Percentiles rank a stretch among this genome's conserved stretches.
phyloP scores from a whole-genome alignment of 1,140 invertebrate genomes.

The Ostrea denselamellosa region DNA sequence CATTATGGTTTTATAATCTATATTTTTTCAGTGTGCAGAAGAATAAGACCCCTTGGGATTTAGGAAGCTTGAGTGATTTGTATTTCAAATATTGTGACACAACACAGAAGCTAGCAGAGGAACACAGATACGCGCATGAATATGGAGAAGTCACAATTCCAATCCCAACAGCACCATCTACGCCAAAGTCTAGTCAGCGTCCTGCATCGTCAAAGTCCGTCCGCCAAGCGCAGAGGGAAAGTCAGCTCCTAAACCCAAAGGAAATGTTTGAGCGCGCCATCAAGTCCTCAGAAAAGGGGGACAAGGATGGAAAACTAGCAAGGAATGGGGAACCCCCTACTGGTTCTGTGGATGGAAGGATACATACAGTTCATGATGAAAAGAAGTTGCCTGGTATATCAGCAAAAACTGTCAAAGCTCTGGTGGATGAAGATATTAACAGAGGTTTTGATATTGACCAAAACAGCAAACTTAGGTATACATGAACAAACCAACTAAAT shows the following conservation, averaged over 20 bases:
- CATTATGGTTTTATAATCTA: background rate
- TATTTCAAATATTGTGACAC: slow-evolving; percentile 70
- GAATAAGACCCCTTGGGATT: slow-evolving; percentile 36
- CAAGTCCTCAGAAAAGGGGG: slow-evolving; percentile 27
- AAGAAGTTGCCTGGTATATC: slow-evolving; percentile 15
- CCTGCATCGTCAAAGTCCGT: slow-evolving; percentile 53
- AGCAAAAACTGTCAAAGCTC: slow-evolving; percentile 21
- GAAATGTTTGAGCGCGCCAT: slow-evolving; percentile 68
- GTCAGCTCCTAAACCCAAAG: slow-evolving; percentile 63
- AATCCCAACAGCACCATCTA: slow-evolving; percentile 60
- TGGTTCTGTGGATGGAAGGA: slow-evolving; percentile 11
- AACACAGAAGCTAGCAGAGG: slow-evolving; percentile 68
- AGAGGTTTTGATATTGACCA: background rate
- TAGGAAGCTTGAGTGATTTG: slow-evolving; percentile 59
- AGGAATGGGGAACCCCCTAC: background rate
- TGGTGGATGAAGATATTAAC: slow-evolving; percentile 28
- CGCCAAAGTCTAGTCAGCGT: slow-evolving; percentile 56
- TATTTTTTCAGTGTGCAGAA: slow-evolving; percentile 44
- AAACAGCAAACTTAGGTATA: background rate
- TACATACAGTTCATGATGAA: background rate
- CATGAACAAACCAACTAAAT: background rate
- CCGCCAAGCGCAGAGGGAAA: slow-evolving; percentile 46
- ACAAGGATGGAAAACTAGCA: background rate
- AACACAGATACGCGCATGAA: slow-evolving; percentile 73
- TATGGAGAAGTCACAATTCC: slow-evolving; percentile 69